These are phyloP conservation scores for Ladona fulva DNA, from an alignment of 1,140 invertebrate genomes.

Conservation along the genomic window DNA sequence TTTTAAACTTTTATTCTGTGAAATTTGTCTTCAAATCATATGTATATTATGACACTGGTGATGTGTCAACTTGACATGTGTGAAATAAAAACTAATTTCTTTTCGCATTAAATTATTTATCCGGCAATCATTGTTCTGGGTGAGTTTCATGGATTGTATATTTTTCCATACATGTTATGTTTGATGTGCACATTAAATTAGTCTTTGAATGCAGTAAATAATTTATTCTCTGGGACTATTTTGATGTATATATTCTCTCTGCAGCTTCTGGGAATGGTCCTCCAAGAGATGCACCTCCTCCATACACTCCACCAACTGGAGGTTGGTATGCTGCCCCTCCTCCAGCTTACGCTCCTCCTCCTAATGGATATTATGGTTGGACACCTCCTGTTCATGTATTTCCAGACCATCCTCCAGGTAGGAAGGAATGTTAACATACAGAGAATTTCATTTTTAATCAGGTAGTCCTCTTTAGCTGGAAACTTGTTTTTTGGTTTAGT, in stretches of 20 bases:
- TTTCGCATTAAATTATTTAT: too few relatives aligned
- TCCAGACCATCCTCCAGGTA: constrained; percentile 57
- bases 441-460: constrained; percentile 19
- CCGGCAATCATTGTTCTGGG: too few relatives aligned
- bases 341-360: constrained; percentile 73
- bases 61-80: too few relatives aligned
- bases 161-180: too few relatives aligned
- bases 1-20: too few relatives aligned
- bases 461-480: neutral
- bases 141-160: too few relatives aligned
- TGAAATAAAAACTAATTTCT: too few relatives aligned
- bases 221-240: neutral
- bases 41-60: too few relatives aligned
- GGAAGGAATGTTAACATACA: constrained; percentile 22
- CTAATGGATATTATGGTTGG: constrained; percentile 84
- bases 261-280: constrained; percentile 40
- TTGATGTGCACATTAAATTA: constrained; percentile 19
- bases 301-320: constrained; percentile 69
- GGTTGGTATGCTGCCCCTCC: constrained; percentile 84
- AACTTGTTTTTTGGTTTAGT: constrained; percentile 12
- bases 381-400: constrained; percentile 72
- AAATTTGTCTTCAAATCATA: too few relatives aligned
- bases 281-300: constrained; percentile 64
- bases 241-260: constrained; percentile 18
- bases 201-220: too few relatives aligned